Evolutionary conservation across 2,797 vertebrate genomes (phyloP), one percentile per base, ranked within the genome.

Genomic region (Danio jaintianensis): DNA sequence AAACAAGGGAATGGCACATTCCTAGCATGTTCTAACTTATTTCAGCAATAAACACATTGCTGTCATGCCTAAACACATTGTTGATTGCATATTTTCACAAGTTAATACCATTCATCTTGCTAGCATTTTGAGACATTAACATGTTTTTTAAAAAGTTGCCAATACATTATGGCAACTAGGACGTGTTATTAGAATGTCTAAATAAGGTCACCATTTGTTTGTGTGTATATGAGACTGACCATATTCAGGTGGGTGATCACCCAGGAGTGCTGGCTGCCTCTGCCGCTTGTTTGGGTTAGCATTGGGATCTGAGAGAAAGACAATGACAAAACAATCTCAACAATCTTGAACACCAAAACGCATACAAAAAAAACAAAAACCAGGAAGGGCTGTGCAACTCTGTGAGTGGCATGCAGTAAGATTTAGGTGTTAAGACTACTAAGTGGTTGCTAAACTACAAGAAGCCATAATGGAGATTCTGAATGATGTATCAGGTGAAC

Each of bases 161-260:
- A 29, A 29, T 29, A 29, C 29, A 29, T 29, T 29, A 29, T 29
- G 29, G 29, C 29, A 29, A 29, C 29, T 29, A 29, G 3, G 29
- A 29, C 29, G 29, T 3, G 29, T 29, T 29, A 29, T 29, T 29
- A 29, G 29, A 29, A 29, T n/a, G n/a, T n/a, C n/a, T n/a, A n/a
- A n/a, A n/a, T n/a, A n/a, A 29, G 29, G 29, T 29, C 3, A 50
- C 0, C 8, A 12, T 52, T 18, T 16, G 42, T 36, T 29, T 10
- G 40, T n/a, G 38, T 20, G 58, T 16, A 74, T 38, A n/a, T 7
- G 42, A 78, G 53, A 86, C 85, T 93, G 92, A 98, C 97, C 96
- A 78, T 96, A 98, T 91, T 98, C 97, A n/a, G 96, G 94, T 3
- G 96, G 96, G 87, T 98, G 96, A 85, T 98, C 96, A 87, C 96